Conservation (phyloP, 2,888 invertebrate genomes). For the Erebia epiphron region DNA sequence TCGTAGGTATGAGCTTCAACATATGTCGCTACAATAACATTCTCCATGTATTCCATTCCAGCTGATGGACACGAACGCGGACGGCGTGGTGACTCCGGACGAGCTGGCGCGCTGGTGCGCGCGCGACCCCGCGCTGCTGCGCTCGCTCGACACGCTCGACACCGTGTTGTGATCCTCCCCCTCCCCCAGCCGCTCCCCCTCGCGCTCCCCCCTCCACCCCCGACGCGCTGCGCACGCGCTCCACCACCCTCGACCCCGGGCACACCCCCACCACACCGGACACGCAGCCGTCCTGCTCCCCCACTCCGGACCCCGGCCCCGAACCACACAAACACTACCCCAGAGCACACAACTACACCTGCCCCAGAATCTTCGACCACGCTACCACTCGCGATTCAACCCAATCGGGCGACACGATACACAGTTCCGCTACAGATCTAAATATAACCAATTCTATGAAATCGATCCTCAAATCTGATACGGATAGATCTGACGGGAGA, state of each 20-base stretch:
- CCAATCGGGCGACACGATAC: slow-evolving; percentile 2
- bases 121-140: slow-evolving; percentile 87
- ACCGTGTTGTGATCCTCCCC: slow-evolving; percentile 86
- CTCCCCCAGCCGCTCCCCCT: slow-evolving; percentile 45
- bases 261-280: not conserved
- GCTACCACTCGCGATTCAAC: not conserved
- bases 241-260: not conserved
- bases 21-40: too few species aligned
- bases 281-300: not conserved
- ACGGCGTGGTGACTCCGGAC: slow-evolving; percentile 91
- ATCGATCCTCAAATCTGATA: not conserved
- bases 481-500: not conserved
- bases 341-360: not conserved
- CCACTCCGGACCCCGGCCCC: not conserved
- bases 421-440: slow-evolving; percentile 10
- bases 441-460: not conserved
- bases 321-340: too few species aligned
- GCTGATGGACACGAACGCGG: slow-evolving; percentile 91
- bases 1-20: too few species aligned
- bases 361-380: not conserved
- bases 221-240: slow-evolving; percentile 40
- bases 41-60: slow-evolving; percentile 55
- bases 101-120: slow-evolving; percentile 91
- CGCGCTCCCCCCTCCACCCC: slow-evolving; percentile 30
- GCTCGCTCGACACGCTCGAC: slow-evolving; percentile 88